Conservation (phyloP, 2,797 vertebrate genomes). For the Cuculus canorus region DNA sequence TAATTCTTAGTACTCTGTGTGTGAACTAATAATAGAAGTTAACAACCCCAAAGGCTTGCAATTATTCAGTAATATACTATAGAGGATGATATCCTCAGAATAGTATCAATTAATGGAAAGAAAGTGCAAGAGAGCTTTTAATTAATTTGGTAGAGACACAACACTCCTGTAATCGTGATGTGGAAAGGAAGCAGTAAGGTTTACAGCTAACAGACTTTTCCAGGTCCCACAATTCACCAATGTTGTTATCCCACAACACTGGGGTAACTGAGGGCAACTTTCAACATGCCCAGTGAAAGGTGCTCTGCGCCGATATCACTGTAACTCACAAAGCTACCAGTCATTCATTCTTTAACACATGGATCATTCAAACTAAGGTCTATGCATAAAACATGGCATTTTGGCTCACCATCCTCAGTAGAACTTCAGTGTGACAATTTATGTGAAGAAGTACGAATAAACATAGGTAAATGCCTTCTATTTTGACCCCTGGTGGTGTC, state of each 20-base stretch:
- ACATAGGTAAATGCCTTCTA: neutral
- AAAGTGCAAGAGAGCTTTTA: neutral
- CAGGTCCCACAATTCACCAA: neutral
- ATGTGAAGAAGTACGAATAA: neutral
- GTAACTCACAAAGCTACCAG: neutral
- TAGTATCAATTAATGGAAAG: neutral
- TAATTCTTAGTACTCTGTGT: neutral
- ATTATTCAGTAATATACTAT: neutral
- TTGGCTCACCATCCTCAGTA: neutral
- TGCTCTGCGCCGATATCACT: neutral
- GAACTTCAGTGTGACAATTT: neutral
- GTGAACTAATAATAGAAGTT: neutral
- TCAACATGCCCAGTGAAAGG: neutral
- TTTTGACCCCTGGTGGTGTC: neutral
- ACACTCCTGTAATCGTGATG: neutral
- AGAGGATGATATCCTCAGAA: neutral
- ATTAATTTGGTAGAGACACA: neutral
- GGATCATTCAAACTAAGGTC: neutral
- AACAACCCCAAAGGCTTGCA: neutral
- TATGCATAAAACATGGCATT: neutral
- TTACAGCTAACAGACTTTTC: neutral
- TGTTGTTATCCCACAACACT: neutral
- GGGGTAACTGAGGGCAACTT: neutral
- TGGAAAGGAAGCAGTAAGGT: accelerated
- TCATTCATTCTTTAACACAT: neutral